Evolutionary conservation across 2,888 invertebrate genomes (phyloP).

Genomic region (Agapostemon virescens): DNA sequence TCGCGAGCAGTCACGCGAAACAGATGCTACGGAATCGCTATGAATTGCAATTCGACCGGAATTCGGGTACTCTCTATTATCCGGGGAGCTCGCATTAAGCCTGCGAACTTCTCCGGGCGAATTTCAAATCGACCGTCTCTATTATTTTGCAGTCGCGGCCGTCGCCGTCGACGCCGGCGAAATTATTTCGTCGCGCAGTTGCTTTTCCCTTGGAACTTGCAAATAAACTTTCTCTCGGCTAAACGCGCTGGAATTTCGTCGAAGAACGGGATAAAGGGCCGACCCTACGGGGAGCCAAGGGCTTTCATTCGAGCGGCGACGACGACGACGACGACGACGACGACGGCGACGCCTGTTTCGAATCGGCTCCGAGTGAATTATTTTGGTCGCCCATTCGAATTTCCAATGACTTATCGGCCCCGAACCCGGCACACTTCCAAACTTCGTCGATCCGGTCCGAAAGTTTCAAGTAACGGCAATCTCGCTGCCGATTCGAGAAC

Average conservation of each 20-base stretch:
- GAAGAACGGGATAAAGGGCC: background rate
- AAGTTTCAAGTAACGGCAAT: background rate
- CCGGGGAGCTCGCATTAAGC: background rate
- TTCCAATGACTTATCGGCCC: conserved; percentile 18
- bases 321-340: background rate
- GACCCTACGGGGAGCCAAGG: background rate
- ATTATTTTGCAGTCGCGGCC: background rate
- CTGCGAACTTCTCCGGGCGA: background rate
- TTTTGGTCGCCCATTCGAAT: conserved; percentile 19
- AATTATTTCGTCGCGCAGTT: background rate
- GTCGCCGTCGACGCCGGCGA: background rate
- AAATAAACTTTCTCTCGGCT: background rate
- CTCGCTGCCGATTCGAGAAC: background rate
- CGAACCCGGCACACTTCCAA: background rate
- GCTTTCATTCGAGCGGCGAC: background rate
- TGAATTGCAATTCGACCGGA: background rate
- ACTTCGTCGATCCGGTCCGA: conserved; percentile 2
- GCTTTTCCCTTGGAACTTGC: conserved; percentile 1
- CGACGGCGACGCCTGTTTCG: conserved; percentile 26
- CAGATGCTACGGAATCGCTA: conserved; percentile 31
- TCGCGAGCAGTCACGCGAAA: conserved; percentile 18
- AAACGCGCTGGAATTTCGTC: background rate
- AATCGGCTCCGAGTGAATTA: conserved; percentile 23
- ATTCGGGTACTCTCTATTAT: background rate
- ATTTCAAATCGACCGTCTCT: conserved; percentile 2